phyloP scores from a whole-genome alignment of 2,797 vertebrate species.

The Phataginus tricuspis region DNA sequence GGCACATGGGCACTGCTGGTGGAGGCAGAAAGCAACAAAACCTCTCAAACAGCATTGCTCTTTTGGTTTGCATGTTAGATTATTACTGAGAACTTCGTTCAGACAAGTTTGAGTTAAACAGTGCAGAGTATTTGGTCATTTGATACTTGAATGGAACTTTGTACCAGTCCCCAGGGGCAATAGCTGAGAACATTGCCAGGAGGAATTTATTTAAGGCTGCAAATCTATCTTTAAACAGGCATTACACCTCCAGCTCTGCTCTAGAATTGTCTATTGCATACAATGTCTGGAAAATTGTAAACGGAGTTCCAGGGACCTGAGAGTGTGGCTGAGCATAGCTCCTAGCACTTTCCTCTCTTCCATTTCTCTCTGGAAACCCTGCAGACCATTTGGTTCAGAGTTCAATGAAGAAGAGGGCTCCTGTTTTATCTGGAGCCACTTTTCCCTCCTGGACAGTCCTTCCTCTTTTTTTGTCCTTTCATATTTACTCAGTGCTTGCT shows the following conservation, averaged over 20 bases:
- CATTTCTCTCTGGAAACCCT: neutral
- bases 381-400: neutral
- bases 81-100: conserved; percentile 77
- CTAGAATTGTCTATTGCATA: neutral
- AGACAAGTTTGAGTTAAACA: conserved; percentile 60
- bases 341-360: neutral
- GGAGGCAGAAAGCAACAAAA: conserved; percentile 71
- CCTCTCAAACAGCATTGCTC: conserved; percentile 69
- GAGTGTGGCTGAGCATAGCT: neutral
- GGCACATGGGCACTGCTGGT: conserved; percentile 70
- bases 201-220: conserved; percentile 32
- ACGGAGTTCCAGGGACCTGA: neutral
- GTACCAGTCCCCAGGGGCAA: neutral
- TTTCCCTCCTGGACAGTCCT: neutral
- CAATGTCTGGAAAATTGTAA: neutral
- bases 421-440: neutral
- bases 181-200: neutral
- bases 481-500: neutral
- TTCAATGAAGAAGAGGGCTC: neutral
- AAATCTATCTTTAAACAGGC: conserved; percentile 19
- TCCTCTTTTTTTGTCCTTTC: neutral
- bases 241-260: conserved; percentile 30
- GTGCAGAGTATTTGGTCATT: conserved; percentile 69
- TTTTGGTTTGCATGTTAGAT: conserved; percentile 66
- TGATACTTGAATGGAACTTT: conserved; percentile 61